Evolutionary conservation across 1,140 invertebrate species (phyloP), one percentile per base, ranked within the genome.

Genomic region (Anagrus nilaparvatae): DNA sequence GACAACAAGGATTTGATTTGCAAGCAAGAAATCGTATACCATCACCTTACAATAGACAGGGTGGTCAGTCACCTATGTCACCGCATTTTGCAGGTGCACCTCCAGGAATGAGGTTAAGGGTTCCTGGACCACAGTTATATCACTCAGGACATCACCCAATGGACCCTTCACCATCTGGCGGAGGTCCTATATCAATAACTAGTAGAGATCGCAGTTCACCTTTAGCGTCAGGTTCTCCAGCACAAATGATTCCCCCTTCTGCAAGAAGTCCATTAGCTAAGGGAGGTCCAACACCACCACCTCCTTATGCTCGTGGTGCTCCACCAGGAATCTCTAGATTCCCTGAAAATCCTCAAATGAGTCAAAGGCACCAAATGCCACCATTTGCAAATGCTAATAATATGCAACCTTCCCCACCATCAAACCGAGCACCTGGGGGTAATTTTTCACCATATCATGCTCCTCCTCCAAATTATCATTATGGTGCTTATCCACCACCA

Each of bases 101-200:
- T 2, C 60, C 64, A 0, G 36, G 36, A 0, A 67, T 69, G 61
- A 52, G 67, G 20, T 57, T 66, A 53, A 49, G 64, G 25, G 56
- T 63, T 5, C 60, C 65, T 1, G 63, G 58, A 2, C 55, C 61
- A 1, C 65, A 64, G 13, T 59, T 73, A 46, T 74, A 72, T 45
- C 68, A 70, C 19, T 61, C 69, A 0, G 53, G 65, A 0, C 70
- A 73, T 45, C 70, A 72, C 51, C 65, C 71, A 3, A 59, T 75
- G 63, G 73, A 75, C 42, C 72, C 72, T 0, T 72, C 71, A 4
- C 72, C 73, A 0, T 71, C 71, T 1, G 71, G 71, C 5, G 71
- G 71, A 10, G 70, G 71, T 14, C 66, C 70, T 0, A 72, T 74
- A 17, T 58, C 64, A 3, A 67, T 70, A 12, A 65, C 54, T 40